A percentile compares a stretch with the other conserved stretches of the same genome.
Evolutionary conservation across 2,888 invertebrate species (phyloP).

Genomic region (Acleris emargana): DNA sequence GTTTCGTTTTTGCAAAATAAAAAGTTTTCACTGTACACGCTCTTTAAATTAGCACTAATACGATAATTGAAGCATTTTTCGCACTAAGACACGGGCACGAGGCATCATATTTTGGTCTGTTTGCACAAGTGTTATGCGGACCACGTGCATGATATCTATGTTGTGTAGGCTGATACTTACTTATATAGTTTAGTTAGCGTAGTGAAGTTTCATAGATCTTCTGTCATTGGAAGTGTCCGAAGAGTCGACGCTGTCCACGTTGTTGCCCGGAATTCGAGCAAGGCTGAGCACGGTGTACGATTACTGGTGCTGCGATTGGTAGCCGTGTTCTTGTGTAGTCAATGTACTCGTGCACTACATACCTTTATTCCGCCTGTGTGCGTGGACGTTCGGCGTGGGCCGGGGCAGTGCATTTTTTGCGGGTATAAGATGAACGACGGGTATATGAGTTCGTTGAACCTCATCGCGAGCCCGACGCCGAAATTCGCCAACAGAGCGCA

Average conservation of each 20-base stretch:
- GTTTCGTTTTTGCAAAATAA: background rate
- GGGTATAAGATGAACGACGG: slow-evolving; percentile 73
- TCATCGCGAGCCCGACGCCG: slow-evolving; percentile 68
- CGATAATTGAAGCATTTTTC: slow-evolving; percentile 17
- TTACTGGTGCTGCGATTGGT: slow-evolving; percentile 71
- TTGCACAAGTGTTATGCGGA: no score
- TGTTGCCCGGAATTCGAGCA: slow-evolving; percentile 60
- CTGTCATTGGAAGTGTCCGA: slow-evolving; percentile 54
- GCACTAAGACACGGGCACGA: no score
- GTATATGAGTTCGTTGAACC: slow-evolving; percentile 64
- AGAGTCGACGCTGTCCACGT: slow-evolving; percentile 63
- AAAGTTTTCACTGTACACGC: slow-evolving; percentile 1
- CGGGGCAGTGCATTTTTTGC: slow-evolving; percentile 82
- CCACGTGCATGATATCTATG: no score
- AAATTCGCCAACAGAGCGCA: slow-evolving; percentile 75
- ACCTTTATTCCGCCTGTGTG: slow-evolving; percentile 64
- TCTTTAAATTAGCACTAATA: slow-evolving; percentile 15
- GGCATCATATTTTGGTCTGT: no score
- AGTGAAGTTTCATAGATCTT: slow-evolving; percentile 23
- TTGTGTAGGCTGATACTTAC: no score
- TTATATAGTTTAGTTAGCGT: slow-evolving; percentile 4
- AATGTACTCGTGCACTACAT: slow-evolving; percentile 59
- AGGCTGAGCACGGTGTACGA: slow-evolving; percentile 65
- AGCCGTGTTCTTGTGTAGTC: slow-evolving; percentile 54
- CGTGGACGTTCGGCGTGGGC: slow-evolving; percentile 75